phyloP scores from a whole-genome alignment of 1,140 invertebrate species.

The Apocrypta bakeri region DNA sequence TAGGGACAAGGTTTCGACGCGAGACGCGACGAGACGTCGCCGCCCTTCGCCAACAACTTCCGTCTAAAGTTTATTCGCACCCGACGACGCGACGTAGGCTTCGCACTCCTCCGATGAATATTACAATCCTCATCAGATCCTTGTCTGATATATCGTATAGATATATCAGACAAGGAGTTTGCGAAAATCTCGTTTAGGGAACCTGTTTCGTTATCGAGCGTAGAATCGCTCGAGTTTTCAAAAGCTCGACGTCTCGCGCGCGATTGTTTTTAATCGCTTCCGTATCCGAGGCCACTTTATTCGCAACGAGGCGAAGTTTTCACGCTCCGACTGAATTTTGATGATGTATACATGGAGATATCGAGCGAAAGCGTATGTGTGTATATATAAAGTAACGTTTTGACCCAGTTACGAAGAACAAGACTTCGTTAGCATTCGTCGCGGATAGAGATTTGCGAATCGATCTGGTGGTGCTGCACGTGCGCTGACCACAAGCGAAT shows the following conservation, averaged over 20 bases:
- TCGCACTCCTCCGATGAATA: too few species aligned
- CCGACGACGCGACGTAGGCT: background rate
- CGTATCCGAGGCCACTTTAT: too few species aligned
- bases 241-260: too few species aligned
- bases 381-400: background rate
- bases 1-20: background rate
- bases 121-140: too few species aligned
- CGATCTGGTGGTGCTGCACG: background rate
- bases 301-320: too few species aligned
- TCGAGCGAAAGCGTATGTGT: background rate
- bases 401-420: background rate
- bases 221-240: background rate
- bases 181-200: background rate
- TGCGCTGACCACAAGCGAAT: background rate
- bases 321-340: too few species aligned
- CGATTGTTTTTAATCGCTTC: too few species aligned
- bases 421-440: background rate
- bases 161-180: too few species aligned
- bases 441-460: background rate
- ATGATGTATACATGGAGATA: background rate
- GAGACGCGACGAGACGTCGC: background rate
- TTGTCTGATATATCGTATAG: too few species aligned
- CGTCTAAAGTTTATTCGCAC: background rate
- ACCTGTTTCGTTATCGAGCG: background rate
- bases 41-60: constrained; percentile 13